phyloP scores from a whole-genome alignment of 2,888 invertebrate genomes.

The Brachypalpus laphriformis region DNA sequence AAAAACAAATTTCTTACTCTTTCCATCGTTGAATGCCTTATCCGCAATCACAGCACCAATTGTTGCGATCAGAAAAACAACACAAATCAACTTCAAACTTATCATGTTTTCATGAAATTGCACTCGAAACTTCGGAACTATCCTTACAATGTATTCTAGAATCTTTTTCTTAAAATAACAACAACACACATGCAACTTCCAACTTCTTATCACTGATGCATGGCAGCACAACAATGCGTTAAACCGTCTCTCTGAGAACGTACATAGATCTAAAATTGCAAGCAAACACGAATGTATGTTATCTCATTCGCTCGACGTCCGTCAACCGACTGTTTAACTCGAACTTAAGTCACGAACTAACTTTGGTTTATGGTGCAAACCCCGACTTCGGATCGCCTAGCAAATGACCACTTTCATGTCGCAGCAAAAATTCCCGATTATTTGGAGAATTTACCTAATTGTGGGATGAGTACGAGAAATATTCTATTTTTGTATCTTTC shows the following conservation, averaged over 20 bases:
- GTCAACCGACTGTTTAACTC: slow-evolving; percentile 51
- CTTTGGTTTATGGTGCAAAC: slow-evolving; percentile 31
- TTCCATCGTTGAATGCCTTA: slow-evolving; percentile 49
- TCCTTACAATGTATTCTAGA: neutral
- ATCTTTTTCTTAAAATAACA: neutral
- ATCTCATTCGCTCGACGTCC: slow-evolving; percentile 55
- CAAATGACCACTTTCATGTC: slow-evolving; percentile 22
- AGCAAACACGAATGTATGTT: slow-evolving; percentile 31
- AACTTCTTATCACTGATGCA: slow-evolving; percentile 31
- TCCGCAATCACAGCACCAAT: slow-evolving; percentile 23
- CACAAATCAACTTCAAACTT: slow-evolving; percentile 1
- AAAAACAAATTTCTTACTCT: slow-evolving; percentile 50
- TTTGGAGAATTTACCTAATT: slow-evolving; percentile 57
- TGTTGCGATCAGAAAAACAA: slow-evolving; percentile 20
- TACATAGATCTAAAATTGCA: neutral
- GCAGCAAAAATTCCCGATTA: slow-evolving; percentile 36
- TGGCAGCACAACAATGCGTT: neutral
- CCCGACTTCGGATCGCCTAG: slow-evolving; percentile 1
- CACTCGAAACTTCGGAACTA: neutral
- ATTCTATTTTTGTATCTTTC: slow-evolving; percentile 12
- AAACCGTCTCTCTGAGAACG: neutral
- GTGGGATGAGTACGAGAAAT: slow-evolving; percentile 44
- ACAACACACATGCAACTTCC: neutral
- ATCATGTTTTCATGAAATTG: slow-evolving; percentile 24
- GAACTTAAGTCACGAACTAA: slow-evolving; percentile 57